These are phyloP conservation scores for Carollia perspicillata DNA, from an alignment of 2,113 vertebrate genomes.

Conservation along the genomic window DNA sequence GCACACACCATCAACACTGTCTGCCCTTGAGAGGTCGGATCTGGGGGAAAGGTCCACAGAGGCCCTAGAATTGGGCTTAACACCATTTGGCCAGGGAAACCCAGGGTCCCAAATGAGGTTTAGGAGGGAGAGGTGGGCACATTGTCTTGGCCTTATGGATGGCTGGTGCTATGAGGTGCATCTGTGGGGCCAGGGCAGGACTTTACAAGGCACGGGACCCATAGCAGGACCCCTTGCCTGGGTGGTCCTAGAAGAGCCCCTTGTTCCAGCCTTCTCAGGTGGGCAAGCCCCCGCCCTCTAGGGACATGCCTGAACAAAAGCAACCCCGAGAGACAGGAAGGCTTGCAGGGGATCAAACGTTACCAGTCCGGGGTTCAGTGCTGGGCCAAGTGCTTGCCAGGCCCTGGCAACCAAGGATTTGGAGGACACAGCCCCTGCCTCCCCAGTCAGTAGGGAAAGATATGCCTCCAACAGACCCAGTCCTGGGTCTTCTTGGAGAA, in stretches of 20 bases:
- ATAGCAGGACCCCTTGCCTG: not conserved
- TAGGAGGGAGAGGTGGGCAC: too few relatives aligned
- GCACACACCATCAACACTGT: rapidly evolving
- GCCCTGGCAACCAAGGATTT: not conserved
- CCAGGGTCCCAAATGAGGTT: too few relatives aligned
- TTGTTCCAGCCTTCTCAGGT: not conserved
- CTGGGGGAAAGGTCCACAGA: not conserved
- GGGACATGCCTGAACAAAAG: not conserved
- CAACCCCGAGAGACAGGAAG: not conserved
- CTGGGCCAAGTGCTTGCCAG: not conserved
- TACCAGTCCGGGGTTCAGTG: not conserved
- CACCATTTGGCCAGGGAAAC: not conserved
- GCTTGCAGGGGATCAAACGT: too few relatives aligned
- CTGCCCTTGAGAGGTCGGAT: not conserved
- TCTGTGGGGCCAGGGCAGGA: not conserved
- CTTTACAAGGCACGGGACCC: not conserved
- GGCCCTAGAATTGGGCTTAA: not conserved
- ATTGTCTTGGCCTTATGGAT: too few relatives aligned
- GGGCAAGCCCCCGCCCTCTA: not conserved
- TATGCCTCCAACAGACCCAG: not conserved
- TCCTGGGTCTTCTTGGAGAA: too few relatives aligned
- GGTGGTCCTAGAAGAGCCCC: not conserved
- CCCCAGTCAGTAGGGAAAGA: not conserved
- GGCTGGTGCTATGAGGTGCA: not conserved
- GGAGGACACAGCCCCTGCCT: not conserved